These are phyloP conservation scores for Pterobdella sp. DNA, from an alignment of 2,888 invertebrate species.

Conservation along the genomic window DNA sequence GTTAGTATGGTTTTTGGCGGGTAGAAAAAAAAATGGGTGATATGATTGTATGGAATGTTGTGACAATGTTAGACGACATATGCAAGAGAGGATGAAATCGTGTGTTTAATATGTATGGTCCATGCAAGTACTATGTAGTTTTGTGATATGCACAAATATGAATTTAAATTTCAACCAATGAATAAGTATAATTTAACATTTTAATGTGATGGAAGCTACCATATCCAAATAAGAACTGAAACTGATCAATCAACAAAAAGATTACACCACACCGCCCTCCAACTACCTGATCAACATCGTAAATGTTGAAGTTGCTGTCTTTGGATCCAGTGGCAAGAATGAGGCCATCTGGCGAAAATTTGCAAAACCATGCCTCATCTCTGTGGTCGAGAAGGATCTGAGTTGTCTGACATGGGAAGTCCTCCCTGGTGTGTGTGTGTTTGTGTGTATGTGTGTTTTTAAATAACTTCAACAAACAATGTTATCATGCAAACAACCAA, in stretches of 20 bases:
- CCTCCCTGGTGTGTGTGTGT: constrained; percentile 57
- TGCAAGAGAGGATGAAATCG: too few relatives aligned
- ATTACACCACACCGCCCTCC: not conserved
- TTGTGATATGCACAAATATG: too few relatives aligned
- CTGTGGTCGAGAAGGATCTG: constrained; percentile 70
- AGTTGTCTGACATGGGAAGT: constrained; percentile 74
- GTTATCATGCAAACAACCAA: too few relatives aligned
- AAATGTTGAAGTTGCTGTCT: constrained; percentile 87
- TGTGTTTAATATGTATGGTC: too few relatives aligned
- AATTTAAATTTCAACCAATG: too few relatives aligned
- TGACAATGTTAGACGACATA: too few relatives aligned
- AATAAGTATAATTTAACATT: too few relatives aligned
- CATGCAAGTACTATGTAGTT: too few relatives aligned
- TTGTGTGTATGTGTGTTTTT: not conserved
- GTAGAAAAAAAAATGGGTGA: not conserved
- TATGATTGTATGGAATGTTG: too few relatives aligned
- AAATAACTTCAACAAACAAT: too few relatives aligned
- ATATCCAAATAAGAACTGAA: too few relatives aligned
- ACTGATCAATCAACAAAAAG: not conserved
- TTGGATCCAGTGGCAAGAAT: constrained; percentile 93
- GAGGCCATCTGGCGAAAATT: constrained; percentile 92
- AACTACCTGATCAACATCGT: constrained; percentile 82
- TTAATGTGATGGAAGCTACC: too few relatives aligned
- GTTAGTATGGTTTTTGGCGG: not conserved
- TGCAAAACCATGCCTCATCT: constrained; percentile 97